phyloP scores from a whole-genome alignment of 2,113 vertebrate species.

The Crotophaga sulcirostris region DNA sequence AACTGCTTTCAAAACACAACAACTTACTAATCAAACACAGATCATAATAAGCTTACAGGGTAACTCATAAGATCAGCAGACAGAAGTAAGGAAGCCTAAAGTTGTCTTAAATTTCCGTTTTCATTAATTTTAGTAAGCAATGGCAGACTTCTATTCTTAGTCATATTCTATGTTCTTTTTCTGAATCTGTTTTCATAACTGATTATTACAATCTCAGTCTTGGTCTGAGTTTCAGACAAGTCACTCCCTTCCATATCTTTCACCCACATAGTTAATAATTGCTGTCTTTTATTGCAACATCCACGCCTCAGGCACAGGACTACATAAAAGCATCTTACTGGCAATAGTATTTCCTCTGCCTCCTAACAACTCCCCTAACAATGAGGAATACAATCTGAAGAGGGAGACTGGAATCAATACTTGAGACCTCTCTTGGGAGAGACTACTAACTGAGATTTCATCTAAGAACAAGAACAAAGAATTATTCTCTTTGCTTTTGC shows the following conservation, averaged over 20 bases:
- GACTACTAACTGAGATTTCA: background rate
- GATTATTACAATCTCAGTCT: background rate
- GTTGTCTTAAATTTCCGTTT: background rate
- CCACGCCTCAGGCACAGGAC: background rate
- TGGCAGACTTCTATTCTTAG: background rate
- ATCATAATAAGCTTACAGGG: background rate
- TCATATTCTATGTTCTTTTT: background rate
- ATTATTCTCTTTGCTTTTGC: background rate
- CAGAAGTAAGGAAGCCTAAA: background rate
- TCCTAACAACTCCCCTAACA: background rate
- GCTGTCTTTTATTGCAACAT: background rate
- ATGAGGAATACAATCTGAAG: background rate
- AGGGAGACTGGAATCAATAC: background rate
- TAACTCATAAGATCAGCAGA: background rate
- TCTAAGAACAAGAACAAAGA: background rate
- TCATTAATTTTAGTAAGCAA: background rate
- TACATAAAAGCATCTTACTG: background rate
- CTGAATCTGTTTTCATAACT: background rate
- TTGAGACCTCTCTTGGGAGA: background rate
- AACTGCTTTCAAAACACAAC: background rate
- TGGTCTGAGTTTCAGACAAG: background rate
- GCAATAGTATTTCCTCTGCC: background rate
- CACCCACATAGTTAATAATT: accelerated
- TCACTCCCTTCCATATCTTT: background rate
- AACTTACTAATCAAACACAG: background rate